These are phyloP conservation scores for Nestor notabilis DNA, from an alignment of 2,113 vertebrate species.

Conservation along the genomic window DNA sequence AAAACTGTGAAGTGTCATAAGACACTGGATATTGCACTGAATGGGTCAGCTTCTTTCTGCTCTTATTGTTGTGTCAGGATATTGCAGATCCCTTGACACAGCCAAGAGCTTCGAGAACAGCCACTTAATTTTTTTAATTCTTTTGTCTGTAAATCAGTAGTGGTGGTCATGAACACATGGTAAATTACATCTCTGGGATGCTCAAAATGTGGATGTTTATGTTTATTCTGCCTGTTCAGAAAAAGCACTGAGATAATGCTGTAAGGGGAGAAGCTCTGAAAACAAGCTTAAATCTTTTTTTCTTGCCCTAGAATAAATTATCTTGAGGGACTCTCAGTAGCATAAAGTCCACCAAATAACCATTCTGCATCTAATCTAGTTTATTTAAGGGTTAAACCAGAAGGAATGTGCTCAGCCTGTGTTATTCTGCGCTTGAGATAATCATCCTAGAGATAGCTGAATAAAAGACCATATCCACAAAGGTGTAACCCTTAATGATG, in stretches of 20 bases:
- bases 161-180: not conserved
- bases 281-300: not conserved
- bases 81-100: not conserved
- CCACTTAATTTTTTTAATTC: not conserved
- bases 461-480: not conserved
- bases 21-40: not conserved
- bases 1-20: not conserved
- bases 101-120: not conserved
- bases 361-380: not conserved
- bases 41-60: not conserved
- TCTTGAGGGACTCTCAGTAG: not conserved
- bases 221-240: not conserved
- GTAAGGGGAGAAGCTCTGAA: not conserved
- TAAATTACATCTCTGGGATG: not conserved
- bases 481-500: not conserved
- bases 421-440: not conserved
- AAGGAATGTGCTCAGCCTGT: not conserved
- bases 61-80: not conserved
- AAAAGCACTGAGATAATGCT: not conserved
- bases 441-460: not conserved
- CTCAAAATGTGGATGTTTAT: accelerated
- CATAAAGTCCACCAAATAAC: not conserved
- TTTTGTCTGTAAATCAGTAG: not conserved
- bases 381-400: not conserved
- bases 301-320: not conserved